Evolutionary conservation across 2,113 vertebrate species (phyloP), one percentile per base, ranked within the genome.

Genomic region (Hemichromis elongatus): DNA sequence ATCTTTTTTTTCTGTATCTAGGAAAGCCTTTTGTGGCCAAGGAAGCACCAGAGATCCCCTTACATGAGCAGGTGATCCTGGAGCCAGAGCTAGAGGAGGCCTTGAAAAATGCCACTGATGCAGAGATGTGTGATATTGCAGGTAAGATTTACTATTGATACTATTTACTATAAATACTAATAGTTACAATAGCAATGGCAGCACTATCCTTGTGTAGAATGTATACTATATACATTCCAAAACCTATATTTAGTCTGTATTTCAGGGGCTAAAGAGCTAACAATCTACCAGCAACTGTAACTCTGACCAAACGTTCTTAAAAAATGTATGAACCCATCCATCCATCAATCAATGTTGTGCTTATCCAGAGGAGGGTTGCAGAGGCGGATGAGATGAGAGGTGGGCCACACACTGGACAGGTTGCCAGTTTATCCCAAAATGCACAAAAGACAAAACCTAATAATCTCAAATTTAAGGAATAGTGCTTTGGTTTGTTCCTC

Each of bases 111-210:
- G 98, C 98, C 92, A 97, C 97, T 0, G 98, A 99, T 0, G 98
- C 98, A 0, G 98, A 99, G 92, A 99, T 99, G 98, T 99, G 98
- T 5, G 98, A 99, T 83, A 97, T 99, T 33, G 98, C 98, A 90
- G 98, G 98, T 99, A 52, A 16, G 94, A 79, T 9, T 30, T 63
- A 61, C 18, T 59, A 40, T 40, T 21, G 11, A 19, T 21, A 63
- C 19, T 63, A 18, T 13, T 37, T 63, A 13, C 33, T n/a, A 3
- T 26, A 1, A 10, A 13, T 26, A 5, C 33, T 35, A 12, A 75
- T 11, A 19, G 16, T 50, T 50, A 18, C 21, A 66, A 40, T 24
- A 40, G 35, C n/a, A 40, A 40, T 42, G 42, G 42, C 9, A 18
- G 16, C 5, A 70, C 66, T 70, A 18, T 45, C 26, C 68, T 11